Percentiles rank a stretch among this genome's conserved stretches.
Conservation (phyloP, 1,140 invertebrate genomes). For the Archivesica marissinica region DNA sequence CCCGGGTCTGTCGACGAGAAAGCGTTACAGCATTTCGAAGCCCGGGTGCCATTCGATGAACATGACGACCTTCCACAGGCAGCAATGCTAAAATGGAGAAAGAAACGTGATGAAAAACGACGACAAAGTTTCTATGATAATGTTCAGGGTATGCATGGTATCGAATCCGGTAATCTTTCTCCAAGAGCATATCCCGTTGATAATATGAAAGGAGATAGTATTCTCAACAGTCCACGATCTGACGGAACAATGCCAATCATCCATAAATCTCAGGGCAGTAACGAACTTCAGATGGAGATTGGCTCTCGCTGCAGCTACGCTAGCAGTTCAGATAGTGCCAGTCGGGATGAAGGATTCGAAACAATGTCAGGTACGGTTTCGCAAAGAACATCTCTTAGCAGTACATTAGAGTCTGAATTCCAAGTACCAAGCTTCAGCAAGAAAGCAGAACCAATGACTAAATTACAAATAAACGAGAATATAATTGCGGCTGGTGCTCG, state of each 20-base stretch:
- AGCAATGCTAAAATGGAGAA: slow-evolving; percentile 75
- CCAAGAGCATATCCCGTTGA: slow-evolving; percentile 13
- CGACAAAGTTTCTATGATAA: slow-evolving; percentile 75
- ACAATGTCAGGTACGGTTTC: slow-evolving; percentile 81
- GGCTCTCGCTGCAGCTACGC: slow-evolving; percentile 79
- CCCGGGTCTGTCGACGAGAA: slow-evolving; percentile 23
- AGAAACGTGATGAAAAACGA: slow-evolving; percentile 67
- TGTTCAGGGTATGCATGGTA: slow-evolving; percentile 52
- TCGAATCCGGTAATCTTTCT: slow-evolving; percentile 49
- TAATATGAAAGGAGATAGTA: slow-evolving; percentile 18
- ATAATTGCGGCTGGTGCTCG: slow-evolving; percentile 65
- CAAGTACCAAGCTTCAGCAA: slow-evolving; percentile 66
- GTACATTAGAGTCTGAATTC: slow-evolving; percentile 79
- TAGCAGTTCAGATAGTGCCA: slow-evolving; percentile 75
- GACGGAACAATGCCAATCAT: slow-evolving; percentile 45
- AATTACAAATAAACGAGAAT: slow-evolving; percentile 57
- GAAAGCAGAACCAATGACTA: slow-evolving; percentile 61
- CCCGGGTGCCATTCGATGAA: slow-evolving; percentile 38
- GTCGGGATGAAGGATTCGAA: slow-evolving; percentile 82
- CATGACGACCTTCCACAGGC: slow-evolving; percentile 71
- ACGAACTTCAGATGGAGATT: slow-evolving; percentile 76
- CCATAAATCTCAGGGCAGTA: slow-evolving; percentile 66
- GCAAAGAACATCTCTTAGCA: slow-evolving; percentile 82
- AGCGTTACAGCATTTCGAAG: slow-evolving; percentile 47
- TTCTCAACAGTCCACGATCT: slow-evolving; percentile 56